Percentiles rank a stretch among this genome's conserved stretches.
phyloP scores from a whole-genome alignment of 1,140 invertebrate genomes.

The Zaprionus taronus region DNA sequence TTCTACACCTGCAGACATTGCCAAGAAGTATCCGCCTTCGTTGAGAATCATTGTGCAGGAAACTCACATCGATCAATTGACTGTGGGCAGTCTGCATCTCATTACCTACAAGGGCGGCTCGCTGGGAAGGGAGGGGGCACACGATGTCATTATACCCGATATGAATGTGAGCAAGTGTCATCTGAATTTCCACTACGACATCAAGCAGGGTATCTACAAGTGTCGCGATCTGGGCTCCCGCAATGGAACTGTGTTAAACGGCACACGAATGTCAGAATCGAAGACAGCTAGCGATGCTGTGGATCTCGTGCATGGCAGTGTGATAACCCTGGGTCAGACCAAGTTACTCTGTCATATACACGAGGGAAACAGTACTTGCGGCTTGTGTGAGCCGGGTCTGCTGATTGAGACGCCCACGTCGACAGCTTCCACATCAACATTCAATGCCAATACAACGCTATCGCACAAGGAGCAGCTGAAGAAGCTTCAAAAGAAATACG shows the following conservation, averaged over 20 bases:
- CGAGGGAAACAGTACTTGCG: conserved; percentile 92
- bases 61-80: conserved; percentile 88
- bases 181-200: conserved; percentile 89
- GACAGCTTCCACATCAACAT: conserved; percentile 13
- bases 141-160: conserved; percentile 91
- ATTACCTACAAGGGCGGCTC: conserved; percentile 94
- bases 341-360: conserved; percentile 95
- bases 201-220: conserved; percentile 87
- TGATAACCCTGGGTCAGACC: conserved; percentile 89
- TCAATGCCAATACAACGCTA: conserved; percentile 30
- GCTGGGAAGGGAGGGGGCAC: conserved; percentile 92
- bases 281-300: conserved; percentile 88
- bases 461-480: conserved; percentile 90
- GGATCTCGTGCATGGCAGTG: conserved; percentile 90
- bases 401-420: conserved; percentile 84
- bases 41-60: conserved; percentile 94
- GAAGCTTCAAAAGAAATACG: conserved; percentile 93
- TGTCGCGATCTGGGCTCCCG: conserved; percentile 93
- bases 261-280: conserved; percentile 89
- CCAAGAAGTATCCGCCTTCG: conserved; percentile 92
- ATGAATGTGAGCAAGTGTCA: conserved; percentile 93
- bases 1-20: conserved; percentile 86
- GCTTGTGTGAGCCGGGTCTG: conserved; percentile 94
- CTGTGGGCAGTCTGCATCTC: conserved; percentile 92
- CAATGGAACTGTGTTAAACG: conserved; percentile 94